Conservation (phyloP, 2,113 vertebrate genomes). For the Caretta caretta region DNA sequence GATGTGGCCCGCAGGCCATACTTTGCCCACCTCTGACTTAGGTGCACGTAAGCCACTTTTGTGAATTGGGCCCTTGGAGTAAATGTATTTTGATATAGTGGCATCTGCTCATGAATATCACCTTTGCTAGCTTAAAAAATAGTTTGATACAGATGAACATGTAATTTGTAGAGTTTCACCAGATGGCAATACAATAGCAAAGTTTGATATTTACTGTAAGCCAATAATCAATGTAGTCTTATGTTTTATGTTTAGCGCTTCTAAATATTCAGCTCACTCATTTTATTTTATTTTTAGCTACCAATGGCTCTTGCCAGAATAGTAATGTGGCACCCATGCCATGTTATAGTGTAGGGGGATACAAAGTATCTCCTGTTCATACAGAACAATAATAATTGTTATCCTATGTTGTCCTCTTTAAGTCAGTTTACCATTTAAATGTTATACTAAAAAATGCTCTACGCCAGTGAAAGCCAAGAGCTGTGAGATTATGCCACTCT, state of each 20-base stretch:
- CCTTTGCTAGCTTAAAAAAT: slow-evolving; percentile 68
- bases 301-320: slow-evolving; percentile 27
- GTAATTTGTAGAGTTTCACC: slow-evolving; percentile 66
- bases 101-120: slow-evolving; percentile 79
- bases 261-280: slow-evolving; percentile 20
- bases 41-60: slow-evolving; percentile 69
- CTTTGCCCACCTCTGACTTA: slow-evolving; percentile 8
- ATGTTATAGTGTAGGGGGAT: background rate
- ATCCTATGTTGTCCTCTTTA: background rate
- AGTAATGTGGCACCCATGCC: background rate
- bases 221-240: background rate
- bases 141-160: slow-evolving; percentile 68
- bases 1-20: too few species aligned
- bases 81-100: slow-evolving; percentile 77
- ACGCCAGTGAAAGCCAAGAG: background rate
- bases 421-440: background rate
- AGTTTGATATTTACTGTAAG: slow-evolving; percentile 52
- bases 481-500: background rate
- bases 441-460: background rate
- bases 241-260: slow-evolving; percentile 24
- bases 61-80: slow-evolving; percentile 74
- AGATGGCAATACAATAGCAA: slow-evolving; percentile 63
- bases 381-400: background rate
- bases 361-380: background rate
- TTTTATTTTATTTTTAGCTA: slow-evolving; percentile 6